Conservation (phyloP, 1,140 invertebrate genomes). For the Monochamus saltuarius region DNA sequence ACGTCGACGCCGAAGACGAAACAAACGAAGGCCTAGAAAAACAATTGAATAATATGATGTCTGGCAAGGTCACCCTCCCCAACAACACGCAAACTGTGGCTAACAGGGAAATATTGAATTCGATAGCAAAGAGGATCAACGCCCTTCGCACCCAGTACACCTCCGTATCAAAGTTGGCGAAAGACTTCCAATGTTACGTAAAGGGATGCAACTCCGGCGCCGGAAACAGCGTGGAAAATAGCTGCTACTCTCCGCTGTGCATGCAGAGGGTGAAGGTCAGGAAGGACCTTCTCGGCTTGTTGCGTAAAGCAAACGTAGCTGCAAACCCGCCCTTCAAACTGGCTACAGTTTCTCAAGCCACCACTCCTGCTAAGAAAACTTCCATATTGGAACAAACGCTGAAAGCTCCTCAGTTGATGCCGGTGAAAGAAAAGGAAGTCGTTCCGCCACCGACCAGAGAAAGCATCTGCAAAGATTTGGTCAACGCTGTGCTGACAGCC, state of each 20-base stretch:
- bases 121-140: constrained; percentile 65
- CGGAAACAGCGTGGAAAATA: constrained; percentile 55
- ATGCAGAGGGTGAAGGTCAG: constrained; percentile 68
- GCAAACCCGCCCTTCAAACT: constrained; percentile 40
- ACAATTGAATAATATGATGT: constrained; percentile 51
- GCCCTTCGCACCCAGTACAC: constrained; percentile 65
- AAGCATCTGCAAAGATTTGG: constrained; percentile 60
- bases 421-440: constrained; percentile 21
- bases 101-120: constrained; percentile 55
- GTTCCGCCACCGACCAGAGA: constrained; percentile 32
- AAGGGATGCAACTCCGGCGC: constrained; percentile 66
- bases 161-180: constrained; percentile 60
- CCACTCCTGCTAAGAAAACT: constrained; percentile 45
- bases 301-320: constrained; percentile 61
- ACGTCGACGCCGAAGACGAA: constrained; percentile 62
- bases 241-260: constrained; percentile 78
- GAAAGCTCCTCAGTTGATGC: constrained; percentile 43
- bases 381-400: constrained; percentile 58
- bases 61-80: constrained; percentile 45
- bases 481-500: constrained; percentile 59
- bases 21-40: constrained; percentile 57
- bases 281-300: constrained; percentile 64
- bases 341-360: constrained; percentile 8
- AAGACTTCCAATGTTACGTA: constrained; percentile 71
- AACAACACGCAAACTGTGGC: constrained; percentile 27